A percentile compares a stretch with the other conserved stretches of the same genome.
Evolutionary conservation across 1,140 invertebrate species (phyloP).

Genomic region (Brachionus plicatilis): DNA sequence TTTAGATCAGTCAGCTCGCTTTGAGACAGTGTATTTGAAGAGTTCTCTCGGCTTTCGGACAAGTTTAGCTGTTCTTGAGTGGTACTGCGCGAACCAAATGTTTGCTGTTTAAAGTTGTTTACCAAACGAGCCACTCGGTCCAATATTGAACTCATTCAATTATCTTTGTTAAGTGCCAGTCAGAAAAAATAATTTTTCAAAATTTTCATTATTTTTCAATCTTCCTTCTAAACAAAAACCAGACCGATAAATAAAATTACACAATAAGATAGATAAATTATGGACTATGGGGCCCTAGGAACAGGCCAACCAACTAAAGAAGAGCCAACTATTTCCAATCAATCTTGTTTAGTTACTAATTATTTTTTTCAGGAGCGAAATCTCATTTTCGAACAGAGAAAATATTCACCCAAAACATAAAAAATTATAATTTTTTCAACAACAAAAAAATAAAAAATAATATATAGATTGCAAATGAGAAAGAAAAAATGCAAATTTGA

Average conservation of each 20-base stretch:
- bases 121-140: conserved; percentile 11
- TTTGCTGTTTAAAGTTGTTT: neutral
- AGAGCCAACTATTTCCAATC: neutral
- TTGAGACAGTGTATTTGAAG: neutral
- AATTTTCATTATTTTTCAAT: neutral
- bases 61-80: neutral
- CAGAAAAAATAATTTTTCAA: neutral
- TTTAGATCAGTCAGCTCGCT: neutral
- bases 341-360: neutral
- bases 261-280: neutral
- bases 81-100: neutral
- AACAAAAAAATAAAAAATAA: neutral
- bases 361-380: neutral
- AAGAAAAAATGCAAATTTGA: neutral
- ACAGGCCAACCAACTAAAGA: neutral
- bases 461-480: neutral
- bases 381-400: neutral
- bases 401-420: neutral
- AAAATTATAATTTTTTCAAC: neutral
- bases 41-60: neutral
- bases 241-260: neutral
- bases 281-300: neutral
- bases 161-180: neutral
- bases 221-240: neutral
- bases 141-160: conserved; percentile 20